phyloP scores from a whole-genome alignment of 2,797 vertebrate genomes.

The Euphonia xanthogaster region DNA sequence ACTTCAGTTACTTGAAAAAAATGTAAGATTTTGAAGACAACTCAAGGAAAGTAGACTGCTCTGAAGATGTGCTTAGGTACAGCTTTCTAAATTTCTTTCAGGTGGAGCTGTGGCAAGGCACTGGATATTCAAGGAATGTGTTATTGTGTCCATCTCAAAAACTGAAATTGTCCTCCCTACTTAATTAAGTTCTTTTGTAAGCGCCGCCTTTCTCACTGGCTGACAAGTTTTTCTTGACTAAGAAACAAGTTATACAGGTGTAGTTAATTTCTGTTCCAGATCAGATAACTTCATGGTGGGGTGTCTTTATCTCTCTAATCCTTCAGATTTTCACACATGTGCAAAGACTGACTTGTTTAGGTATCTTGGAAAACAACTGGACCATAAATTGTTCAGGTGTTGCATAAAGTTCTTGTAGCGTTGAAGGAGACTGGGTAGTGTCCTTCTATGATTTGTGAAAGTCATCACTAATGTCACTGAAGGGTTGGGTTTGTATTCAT shows the following conservation, averaged over 20 bases:
- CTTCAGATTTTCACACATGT: neutral
- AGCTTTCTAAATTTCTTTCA: neutral
- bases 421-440: neutral
- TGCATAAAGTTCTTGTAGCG: neutral
- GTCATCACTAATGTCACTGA: neutral
- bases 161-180: neutral
- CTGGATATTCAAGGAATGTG: neutral
- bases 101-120: neutral
- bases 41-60: neutral
- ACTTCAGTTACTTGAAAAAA: neutral
- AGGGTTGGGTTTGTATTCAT: neutral
- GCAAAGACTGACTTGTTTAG: neutral
- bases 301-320: neutral
- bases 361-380: neutral
- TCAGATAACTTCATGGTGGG: neutral
- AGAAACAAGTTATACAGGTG: neutral
- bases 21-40: neutral
- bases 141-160: neutral
- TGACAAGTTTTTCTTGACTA: neutral
- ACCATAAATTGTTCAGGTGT: neutral
- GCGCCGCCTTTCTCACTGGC: neutral
- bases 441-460: neutral
- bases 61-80: neutral
- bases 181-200: neutral
- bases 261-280: neutral